Percentiles rank a stretch among this genome's conserved stretches.
phyloP scores from a whole-genome alignment of 2,113 vertebrate genomes.

The Plecotus auritus region DNA sequence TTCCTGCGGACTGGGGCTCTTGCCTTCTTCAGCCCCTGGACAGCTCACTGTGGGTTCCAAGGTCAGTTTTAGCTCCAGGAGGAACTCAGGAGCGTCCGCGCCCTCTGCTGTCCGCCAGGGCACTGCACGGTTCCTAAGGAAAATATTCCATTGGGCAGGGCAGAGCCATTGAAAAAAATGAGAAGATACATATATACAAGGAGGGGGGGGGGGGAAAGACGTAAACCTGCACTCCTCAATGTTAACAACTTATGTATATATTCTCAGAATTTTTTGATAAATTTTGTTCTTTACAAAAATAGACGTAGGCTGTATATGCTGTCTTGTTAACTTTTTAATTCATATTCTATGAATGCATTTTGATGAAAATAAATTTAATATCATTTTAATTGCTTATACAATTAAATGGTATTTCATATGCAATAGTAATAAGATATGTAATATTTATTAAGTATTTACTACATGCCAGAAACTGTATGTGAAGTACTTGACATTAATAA shows the following conservation, averaged over 20 bases:
- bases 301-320: background rate
- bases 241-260: background rate
- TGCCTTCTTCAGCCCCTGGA: background rate
- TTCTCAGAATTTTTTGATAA: background rate
- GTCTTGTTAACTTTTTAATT: background rate
- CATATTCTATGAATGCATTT: background rate
- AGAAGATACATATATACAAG: background rate
- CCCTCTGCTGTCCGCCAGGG: slow-evolving; percentile 41
- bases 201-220: too few species aligned
- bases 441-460: background rate
- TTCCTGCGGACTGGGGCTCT: background rate
- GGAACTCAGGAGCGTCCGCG: background rate
- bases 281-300: background rate
- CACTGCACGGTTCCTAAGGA: background rate
- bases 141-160: background rate
- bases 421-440: background rate
- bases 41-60: background rate
- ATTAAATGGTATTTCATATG: background rate
- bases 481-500: background rate
- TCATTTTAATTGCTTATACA: background rate
- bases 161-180: background rate
- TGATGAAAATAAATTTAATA: background rate
- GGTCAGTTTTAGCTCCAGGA: rapidly evolving
- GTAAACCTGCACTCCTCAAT: background rate
- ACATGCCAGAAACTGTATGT: background rate